Conservation (phyloP, 2,113 vertebrate genomes). For the Phylloscopus whistleri region DNA sequence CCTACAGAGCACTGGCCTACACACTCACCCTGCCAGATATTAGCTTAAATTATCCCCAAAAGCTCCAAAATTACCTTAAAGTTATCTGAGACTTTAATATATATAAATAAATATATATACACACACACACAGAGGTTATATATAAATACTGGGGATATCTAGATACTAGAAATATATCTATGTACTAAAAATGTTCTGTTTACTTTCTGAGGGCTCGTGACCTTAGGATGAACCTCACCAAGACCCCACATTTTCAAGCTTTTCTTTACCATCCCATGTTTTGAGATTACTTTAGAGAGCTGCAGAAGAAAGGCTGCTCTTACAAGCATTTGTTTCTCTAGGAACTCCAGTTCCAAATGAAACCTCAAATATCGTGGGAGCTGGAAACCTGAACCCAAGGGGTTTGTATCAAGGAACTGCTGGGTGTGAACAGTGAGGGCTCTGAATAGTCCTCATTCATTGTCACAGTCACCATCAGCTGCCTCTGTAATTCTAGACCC, state of each 20-base stretch:
- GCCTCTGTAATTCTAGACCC: not conserved
- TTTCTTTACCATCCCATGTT: not conserved
- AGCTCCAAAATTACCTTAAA: not conserved
- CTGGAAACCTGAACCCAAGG: not conserved
- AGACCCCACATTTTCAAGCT: slow-evolving; percentile 3
- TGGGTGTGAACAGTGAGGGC: not conserved
- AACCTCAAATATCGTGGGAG: slow-evolving; percentile 27
- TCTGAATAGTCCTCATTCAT: slow-evolving; percentile 16
- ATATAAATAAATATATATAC: not conserved
- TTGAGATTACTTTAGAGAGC: not conserved
- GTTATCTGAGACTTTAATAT: not conserved
- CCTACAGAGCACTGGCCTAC: not conserved
- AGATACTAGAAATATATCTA: not conserved
- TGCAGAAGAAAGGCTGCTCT: slow-evolving; percentile 2
- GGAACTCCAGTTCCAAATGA: slow-evolving; percentile 10
- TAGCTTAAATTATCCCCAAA: not conserved
- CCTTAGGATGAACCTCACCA: not conserved
- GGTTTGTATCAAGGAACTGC: not conserved
- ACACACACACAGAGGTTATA: accelerated
- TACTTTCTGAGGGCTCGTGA: not conserved
- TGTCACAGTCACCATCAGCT: not conserved
- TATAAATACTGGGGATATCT: not conserved
- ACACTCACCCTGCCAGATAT: not conserved
- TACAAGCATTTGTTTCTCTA: slow-evolving; percentile 34
- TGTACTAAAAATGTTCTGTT: not conserved